These are phyloP conservation scores for Cynodonichthys magdalenae DNA, from an alignment of 2,797 vertebrate genomes.

Conservation along the genomic window DNA sequence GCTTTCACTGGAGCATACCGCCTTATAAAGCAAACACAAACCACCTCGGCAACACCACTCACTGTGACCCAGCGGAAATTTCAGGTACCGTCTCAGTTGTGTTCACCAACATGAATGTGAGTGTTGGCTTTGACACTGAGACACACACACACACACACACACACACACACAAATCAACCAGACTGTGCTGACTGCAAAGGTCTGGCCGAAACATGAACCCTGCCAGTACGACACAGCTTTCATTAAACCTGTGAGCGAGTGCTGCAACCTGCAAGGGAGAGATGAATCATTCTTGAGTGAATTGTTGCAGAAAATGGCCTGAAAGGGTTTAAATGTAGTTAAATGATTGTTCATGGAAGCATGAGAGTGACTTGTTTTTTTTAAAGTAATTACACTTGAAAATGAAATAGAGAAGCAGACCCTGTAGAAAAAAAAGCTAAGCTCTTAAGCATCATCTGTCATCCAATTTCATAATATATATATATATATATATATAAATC, in stretches of 20 bases:
- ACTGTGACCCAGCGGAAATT: constrained; percentile 75
- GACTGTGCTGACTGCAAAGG: constrained; percentile 5
- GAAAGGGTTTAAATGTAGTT: constrained; percentile 35
- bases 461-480: no score
- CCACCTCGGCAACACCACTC: constrained; percentile 75
- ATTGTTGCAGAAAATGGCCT: constrained; percentile 36
- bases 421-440: background rate
- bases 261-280: constrained; percentile 23
- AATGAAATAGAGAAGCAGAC: constrained; percentile 5
- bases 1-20: constrained; percentile 76
- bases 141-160: constrained; percentile 33
- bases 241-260: constrained; percentile 42
- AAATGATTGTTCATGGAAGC: constrained; percentile 33
- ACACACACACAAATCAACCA: constrained; percentile 7
- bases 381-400: constrained; percentile 2
- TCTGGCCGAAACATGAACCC: constrained; percentile 63
- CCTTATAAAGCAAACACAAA: constrained; percentile 72
- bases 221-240: constrained; percentile 45
- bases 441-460: background rate
- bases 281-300: constrained; percentile 49
- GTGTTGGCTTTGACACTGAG: constrained; percentile 69
- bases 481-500: no score
- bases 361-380: constrained; percentile 20
- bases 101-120: constrained; percentile 39
- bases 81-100: constrained; percentile 70